Evolutionary conservation across 2,888 invertebrate genomes (phyloP).

Genomic region (Zeuzera pyrina): DNA sequence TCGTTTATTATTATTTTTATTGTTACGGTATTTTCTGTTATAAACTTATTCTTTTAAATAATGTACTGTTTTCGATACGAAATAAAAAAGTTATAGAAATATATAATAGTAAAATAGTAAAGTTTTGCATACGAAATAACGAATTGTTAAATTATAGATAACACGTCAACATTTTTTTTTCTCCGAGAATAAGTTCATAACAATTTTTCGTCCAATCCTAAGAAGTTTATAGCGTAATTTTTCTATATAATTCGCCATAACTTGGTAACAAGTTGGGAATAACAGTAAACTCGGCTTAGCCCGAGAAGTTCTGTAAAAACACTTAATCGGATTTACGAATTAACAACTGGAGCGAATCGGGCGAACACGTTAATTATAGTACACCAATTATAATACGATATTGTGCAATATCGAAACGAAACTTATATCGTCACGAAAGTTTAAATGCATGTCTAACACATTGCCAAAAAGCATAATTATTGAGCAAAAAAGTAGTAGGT

Average conservation of each 20-base stretch:
- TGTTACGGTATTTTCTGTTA: no score
- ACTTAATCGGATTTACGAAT: conserved; percentile 56
- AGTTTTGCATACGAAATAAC: no score
- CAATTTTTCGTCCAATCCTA: conserved; percentile 6
- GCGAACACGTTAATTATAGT: conserved; percentile 52
- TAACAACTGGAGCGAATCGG: conserved; percentile 70
- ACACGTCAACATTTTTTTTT: no score
- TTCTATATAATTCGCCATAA: conserved; percentile 44
- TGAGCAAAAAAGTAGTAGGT: no score
- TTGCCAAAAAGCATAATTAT: no score
- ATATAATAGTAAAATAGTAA: no score
- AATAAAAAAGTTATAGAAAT: no score
- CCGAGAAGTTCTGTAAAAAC: conserved; percentile 52
- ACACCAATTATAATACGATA: conserved; percentile 53
- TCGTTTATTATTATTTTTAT: no score
- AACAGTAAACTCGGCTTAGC: conserved; percentile 60
- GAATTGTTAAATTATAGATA: no score
- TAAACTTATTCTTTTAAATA: no score
- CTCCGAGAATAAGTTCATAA: conserved; percentile 3
- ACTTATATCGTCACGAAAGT: conserved; percentile 34
- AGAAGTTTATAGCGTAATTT: conserved; percentile 37
- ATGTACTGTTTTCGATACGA: no score
- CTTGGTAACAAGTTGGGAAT: conserved; percentile 40
- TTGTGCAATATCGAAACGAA: conserved; percentile 65
- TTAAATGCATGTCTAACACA: no score